phyloP scores from a whole-genome alignment of 2,888 invertebrate species.

The Drosophila mettleri region DNA sequence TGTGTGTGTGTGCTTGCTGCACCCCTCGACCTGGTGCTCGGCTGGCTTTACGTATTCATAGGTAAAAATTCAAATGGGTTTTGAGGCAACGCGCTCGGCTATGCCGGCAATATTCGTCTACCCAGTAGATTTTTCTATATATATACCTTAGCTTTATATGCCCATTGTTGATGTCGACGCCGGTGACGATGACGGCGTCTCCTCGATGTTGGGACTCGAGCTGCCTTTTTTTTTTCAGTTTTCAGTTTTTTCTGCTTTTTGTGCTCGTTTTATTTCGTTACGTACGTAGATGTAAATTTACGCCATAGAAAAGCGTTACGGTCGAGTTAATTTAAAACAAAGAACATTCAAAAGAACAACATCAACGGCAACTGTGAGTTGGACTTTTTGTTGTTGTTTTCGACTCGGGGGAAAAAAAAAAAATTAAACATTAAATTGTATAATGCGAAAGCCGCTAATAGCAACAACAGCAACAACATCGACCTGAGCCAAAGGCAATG shows the following conservation, averaged over 20 bases:
- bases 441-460: slow-evolving; percentile 78
- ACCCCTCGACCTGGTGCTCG: slow-evolving; percentile 20
- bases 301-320: slow-evolving; percentile 85
- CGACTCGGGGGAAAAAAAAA: slow-evolving; percentile 55
- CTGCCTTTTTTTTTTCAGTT: slow-evolving; percentile 42
- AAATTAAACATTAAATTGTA: slow-evolving; percentile 80
- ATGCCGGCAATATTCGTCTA: slow-evolving; percentile 21
- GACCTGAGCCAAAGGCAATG: slow-evolving; percentile 56
- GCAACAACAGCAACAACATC: slow-evolving; percentile 42
- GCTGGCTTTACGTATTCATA: slow-evolving; percentile 26
- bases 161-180: slow-evolving; percentile 71
- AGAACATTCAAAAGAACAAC: slow-evolving; percentile 84
- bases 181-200: slow-evolving; percentile 58
- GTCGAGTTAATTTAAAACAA: slow-evolving; percentile 84
- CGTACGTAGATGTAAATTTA: slow-evolving; percentile 83
- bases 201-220: slow-evolving; percentile 67
- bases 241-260: slow-evolving; percentile 25
- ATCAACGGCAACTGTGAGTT: slow-evolving; percentile 70
- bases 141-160: slow-evolving; percentile 16
- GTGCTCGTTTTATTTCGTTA: slow-evolving; percentile 69
- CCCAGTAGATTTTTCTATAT: slow-evolving; percentile 27
- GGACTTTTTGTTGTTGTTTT: slow-evolving; percentile 50
- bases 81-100: slow-evolving; percentile 23
- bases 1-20: slow-evolving; percentile 11
- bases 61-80: slow-evolving; percentile 65